A percentile compares a stretch with the other conserved stretches of the same genome.
phyloP scores from a whole-genome alignment of 1,140 invertebrate species.

The Formica exsecta region DNA sequence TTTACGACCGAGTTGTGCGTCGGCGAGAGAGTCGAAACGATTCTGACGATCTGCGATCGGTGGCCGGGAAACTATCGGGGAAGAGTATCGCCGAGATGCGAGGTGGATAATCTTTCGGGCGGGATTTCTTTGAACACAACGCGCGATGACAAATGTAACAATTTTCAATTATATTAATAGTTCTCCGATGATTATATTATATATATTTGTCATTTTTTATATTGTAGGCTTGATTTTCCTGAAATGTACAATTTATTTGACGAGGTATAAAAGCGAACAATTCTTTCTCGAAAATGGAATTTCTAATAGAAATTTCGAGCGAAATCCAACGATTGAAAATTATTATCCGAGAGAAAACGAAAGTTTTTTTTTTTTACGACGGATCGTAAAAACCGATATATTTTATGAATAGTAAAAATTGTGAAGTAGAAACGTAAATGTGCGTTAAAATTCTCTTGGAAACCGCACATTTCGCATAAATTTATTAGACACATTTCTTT shows the following conservation, averaged over 20 bases:
- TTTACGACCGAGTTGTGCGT: conserved; percentile 80
- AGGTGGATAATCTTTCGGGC: not conserved
- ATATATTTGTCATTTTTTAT: not conserved
- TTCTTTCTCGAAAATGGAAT: not conserved
- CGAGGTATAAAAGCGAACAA: not conserved
- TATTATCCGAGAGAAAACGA: conserved; percentile 60
- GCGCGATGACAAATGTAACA: not conserved
- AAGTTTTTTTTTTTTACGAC: conserved; percentile 41
- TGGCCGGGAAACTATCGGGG: not conserved
- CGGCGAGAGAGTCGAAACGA: conserved; percentile 69
- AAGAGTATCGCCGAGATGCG: not conserved
- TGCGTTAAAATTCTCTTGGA: not conserved
- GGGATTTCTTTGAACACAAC: not conserved
- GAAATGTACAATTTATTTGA: not conserved
- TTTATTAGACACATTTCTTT: not conserved
- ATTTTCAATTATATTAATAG: not conserved
- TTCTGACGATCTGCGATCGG: conserved; percentile 19
- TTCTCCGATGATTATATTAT: not conserved
- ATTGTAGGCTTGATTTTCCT: not conserved
- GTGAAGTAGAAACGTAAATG: not conserved
- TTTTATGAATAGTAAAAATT: conserved; percentile 30
- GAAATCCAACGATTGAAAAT: not conserved
- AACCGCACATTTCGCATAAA: conserved; percentile 1
- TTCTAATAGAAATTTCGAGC: not conserved
- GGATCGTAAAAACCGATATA: conserved; percentile 1